A percentile compares a stretch with the other conserved stretches of the same genome.
These are phyloP conservation scores for Chaetorhynchus papuensis DNA, from an alignment of 2,113 vertebrate genomes.

Conservation along the genomic window DNA sequence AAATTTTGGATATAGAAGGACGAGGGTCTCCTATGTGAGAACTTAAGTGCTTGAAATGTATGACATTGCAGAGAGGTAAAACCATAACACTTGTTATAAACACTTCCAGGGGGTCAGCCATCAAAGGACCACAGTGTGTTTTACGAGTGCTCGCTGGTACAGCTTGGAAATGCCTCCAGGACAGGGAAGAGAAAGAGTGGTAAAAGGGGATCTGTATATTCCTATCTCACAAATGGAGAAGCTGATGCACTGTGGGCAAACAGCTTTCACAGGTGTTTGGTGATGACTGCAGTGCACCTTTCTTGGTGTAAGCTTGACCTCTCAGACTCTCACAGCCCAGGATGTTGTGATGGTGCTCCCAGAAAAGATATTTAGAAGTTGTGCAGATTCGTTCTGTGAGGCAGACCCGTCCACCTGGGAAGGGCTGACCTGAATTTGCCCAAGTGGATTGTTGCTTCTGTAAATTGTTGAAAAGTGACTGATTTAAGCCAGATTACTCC, in stretches of 20 bases:
- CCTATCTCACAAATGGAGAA: background rate
- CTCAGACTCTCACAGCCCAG: background rate
- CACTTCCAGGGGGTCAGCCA: background rate
- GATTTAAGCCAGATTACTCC: background rate
- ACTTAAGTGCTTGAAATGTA: background rate
- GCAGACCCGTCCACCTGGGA: background rate
- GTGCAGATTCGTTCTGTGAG: fast-evolving
- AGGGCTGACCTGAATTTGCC: background rate
- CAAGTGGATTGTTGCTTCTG: background rate
- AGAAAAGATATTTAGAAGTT: background rate
- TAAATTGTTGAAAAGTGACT: background rate
- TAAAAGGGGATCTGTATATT: background rate
- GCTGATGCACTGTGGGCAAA: background rate
- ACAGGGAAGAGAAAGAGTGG: background rate
- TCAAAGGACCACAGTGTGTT: background rate
- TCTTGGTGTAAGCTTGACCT: background rate
- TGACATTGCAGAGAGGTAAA: background rate
- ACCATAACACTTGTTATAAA: background rate
- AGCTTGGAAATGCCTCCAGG: background rate
- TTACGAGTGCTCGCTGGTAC: background rate
- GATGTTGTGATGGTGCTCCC: background rate
- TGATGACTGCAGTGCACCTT: background rate
- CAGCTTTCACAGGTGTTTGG: background rate
- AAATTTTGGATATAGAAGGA: background rate
- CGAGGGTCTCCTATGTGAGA: background rate